Conservation (phyloP, 30 jellyfish, hydroid and myxozoan genomes). For the Mastigias papua region DNA sequence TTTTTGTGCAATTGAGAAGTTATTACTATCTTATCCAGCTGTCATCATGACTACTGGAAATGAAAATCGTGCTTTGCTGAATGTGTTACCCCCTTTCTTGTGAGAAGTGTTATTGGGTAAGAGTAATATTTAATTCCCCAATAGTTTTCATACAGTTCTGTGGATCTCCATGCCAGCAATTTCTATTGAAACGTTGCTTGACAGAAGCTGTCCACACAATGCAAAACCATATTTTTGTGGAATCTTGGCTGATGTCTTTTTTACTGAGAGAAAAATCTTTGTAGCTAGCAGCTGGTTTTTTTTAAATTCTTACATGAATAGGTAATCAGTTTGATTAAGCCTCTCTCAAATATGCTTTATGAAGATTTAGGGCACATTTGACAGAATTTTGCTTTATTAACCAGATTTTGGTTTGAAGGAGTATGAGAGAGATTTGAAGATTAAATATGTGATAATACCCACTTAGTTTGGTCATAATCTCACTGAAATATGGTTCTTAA, state of each 20-base stretch:
- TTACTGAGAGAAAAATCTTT: not conserved
- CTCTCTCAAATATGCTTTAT: constrained; percentile 16
- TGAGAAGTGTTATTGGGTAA: no score
- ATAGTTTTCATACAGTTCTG: no score
- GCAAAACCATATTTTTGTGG: not conserved
- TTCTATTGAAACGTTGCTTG: no score
- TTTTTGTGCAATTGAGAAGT: no score
- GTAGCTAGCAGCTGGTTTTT: constrained; percentile 1
- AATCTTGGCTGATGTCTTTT: not conserved
- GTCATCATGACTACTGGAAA: no score
- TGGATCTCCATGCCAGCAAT: no score
- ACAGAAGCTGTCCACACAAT: no score
- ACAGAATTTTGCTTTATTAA: constrained; percentile 10
- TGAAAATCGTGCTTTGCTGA: no score
- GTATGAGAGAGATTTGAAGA: constrained; percentile 20
- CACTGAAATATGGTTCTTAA: constrained; percentile 4
- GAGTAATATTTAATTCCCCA: no score
- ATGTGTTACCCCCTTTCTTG: no score
- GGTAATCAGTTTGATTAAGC: not conserved
- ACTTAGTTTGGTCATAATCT: constrained; percentile 13
- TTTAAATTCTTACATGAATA: not conserved
- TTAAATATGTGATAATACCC: not conserved
- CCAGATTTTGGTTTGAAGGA: constrained; percentile 6
- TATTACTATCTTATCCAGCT: no score
- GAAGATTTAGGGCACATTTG: constrained; percentile 27